These are phyloP conservation scores for Tortrix viridana DNA, from an alignment of 2,888 invertebrate species.

Conservation along the genomic window DNA sequence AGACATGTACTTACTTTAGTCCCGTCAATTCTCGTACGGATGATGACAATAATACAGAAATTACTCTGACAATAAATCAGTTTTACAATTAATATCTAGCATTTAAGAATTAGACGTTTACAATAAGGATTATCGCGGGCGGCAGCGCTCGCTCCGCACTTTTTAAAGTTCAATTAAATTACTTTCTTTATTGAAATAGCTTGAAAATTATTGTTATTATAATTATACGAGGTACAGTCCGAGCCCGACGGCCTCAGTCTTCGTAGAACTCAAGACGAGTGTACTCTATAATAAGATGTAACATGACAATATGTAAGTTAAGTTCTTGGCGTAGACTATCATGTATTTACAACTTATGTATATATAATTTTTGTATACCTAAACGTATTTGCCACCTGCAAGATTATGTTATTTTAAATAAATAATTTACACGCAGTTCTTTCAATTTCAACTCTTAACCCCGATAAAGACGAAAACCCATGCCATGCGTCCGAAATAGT, in stretches of 20 bases:
- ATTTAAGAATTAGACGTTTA: slow-evolving; percentile 48
- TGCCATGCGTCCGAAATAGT: no score
- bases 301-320: slow-evolving; percentile 33
- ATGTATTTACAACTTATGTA: slow-evolving; percentile 26
- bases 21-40: slow-evolving; percentile 71
- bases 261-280: slow-evolving; percentile 18
- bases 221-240: slow-evolving; percentile 53
- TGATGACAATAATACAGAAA: slow-evolving; percentile 58
- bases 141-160: slow-evolving; percentile 1
- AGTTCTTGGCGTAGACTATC: slow-evolving; percentile 17
- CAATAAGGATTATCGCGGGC: slow-evolving; percentile 23
- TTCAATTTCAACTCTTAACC: background rate
- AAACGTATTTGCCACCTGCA: background rate
- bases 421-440: slow-evolving; percentile 1
- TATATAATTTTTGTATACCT: slow-evolving; percentile 22
- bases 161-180: background rate
- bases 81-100: slow-evolving; percentile 67
- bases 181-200: no score
- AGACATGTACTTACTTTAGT: slow-evolving; percentile 46
- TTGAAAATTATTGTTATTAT: slow-evolving; percentile 12
- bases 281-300: slow-evolving; percentile 19
- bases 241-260: slow-evolving; percentile 59
- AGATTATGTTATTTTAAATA: slow-evolving; percentile 1
- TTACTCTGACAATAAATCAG: slow-evolving; percentile 62
- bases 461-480: no score